phyloP scores from a whole-genome alignment of 2,113 vertebrate species.

The Thymallus thymallus region DNA sequence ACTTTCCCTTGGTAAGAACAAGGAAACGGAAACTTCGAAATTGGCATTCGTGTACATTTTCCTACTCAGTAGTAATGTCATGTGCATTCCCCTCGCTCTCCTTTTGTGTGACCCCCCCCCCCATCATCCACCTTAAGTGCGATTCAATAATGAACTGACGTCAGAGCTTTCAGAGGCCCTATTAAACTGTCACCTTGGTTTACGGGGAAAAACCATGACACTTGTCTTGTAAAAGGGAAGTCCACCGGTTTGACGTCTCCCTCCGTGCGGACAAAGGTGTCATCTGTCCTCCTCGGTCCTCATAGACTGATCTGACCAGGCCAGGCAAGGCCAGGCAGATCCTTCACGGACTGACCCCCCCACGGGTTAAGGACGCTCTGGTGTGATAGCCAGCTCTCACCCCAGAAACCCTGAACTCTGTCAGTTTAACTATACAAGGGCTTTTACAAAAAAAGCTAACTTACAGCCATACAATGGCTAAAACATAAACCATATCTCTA shows the following conservation, averaged over 20 bases:
- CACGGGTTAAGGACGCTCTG: slow-evolving; percentile 67
- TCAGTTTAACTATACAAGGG: slow-evolving; percentile 81
- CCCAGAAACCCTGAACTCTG: slow-evolving; percentile 78
- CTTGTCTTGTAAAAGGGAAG: slow-evolving; percentile 50
- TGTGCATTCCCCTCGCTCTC: slow-evolving; percentile 40
- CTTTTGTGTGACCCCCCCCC: not conserved
- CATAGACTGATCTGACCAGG: slow-evolving; percentile 34
- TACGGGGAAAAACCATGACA: slow-evolving; percentile 57
- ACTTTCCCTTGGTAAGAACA: slow-evolving; percentile 73
- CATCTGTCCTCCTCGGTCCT: slow-evolving; percentile 44
- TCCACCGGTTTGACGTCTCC: slow-evolving; percentile 51
- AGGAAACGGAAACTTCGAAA: slow-evolving; percentile 73
- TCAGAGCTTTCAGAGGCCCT: slow-evolving; percentile 47
- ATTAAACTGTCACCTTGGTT: slow-evolving; percentile 51
- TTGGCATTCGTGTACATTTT: slow-evolving; percentile 74
- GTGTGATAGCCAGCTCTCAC: slow-evolving; percentile 75
- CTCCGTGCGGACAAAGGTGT: slow-evolving; percentile 12
- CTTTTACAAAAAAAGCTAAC: slow-evolving; percentile 86
- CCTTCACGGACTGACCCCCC: slow-evolving; percentile 18
- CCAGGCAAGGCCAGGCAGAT: slow-evolving; percentile 50
- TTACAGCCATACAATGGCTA: slow-evolving; percentile 90
- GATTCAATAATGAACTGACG: slow-evolving; percentile 43
- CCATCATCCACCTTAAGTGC: slow-evolving; percentile 41
- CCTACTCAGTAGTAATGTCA: slow-evolving; percentile 77
- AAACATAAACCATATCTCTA: slow-evolving; percentile 79